Evolutionary conservation across 2,113 vertebrate species (phyloP).

Genomic region (Nicator chloris): DNA sequence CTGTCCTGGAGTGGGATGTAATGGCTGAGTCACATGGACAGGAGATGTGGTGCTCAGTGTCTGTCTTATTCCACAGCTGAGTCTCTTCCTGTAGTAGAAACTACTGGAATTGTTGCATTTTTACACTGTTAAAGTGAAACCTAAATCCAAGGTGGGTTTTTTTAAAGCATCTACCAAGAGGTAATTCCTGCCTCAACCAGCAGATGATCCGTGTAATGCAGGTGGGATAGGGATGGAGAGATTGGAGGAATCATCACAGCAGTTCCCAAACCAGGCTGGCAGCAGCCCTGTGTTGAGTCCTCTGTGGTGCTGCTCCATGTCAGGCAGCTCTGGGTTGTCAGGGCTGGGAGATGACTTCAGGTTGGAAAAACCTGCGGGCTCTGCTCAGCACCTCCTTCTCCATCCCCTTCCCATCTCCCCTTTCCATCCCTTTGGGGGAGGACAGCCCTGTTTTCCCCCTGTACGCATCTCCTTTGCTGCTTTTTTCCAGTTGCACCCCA

Average conservation of each 20-base stretch:
- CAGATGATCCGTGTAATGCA: background rate
- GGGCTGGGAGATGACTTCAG: background rate
- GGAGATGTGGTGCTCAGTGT: background rate
- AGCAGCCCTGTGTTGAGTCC: background rate
- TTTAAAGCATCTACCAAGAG: background rate
- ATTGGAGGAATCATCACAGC: rapidly evolving
- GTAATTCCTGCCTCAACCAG: background rate
- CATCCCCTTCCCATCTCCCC: background rate
- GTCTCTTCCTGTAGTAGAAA: background rate
- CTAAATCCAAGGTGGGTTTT: background rate
- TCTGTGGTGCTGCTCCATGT: rapidly evolving
- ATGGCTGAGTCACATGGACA: background rate
- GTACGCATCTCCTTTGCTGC: background rate
- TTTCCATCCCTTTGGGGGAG: rapidly evolving
- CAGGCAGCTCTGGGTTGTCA: background rate
- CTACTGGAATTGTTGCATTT: background rate
- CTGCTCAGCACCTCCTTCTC: background rate
- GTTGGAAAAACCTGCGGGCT: background rate
- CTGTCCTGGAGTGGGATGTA: background rate
- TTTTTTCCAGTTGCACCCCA: background rate
- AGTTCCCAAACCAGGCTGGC: rapidly evolving
- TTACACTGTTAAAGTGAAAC: background rate
- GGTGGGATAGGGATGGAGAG: background rate
- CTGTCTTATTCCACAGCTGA: background rate
- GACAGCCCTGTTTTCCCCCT: background rate